These are phyloP conservation scores for Raja brachyura DNA, from an alignment of 2,113 vertebrate species.

Conservation along the genomic window DNA sequence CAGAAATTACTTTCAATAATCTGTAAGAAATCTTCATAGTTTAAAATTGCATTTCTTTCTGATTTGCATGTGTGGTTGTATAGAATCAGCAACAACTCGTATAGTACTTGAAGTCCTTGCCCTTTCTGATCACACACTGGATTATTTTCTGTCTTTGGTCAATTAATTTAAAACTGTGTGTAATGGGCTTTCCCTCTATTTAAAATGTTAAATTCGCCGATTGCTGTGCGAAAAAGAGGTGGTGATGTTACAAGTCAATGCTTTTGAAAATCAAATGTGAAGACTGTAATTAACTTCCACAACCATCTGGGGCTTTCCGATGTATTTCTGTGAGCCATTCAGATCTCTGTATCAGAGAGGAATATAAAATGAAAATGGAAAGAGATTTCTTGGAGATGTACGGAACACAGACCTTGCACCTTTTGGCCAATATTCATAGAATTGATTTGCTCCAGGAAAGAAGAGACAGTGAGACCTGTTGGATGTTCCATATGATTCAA, in stretches of 20 bases:
- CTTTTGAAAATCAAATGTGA: neutral
- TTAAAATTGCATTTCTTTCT: neutral
- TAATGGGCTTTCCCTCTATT: no score
- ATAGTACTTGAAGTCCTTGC: neutral
- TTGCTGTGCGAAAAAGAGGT: neutral
- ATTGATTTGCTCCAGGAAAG: neutral
- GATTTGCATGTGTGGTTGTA: neutral
- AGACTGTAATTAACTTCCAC: neutral
- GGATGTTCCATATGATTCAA: neutral
- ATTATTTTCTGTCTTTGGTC: neutral
- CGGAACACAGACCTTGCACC: neutral
- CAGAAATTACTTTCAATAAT: neutral
- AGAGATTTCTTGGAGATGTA: no score
- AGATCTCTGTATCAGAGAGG: neutral
- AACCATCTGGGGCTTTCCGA: neutral
- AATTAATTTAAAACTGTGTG: neutral
- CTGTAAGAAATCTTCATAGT: neutral
- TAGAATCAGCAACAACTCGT: neutral
- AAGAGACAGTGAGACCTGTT: neutral
- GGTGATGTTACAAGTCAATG: neutral
- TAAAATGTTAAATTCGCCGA: neutral
- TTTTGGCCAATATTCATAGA: neutral
- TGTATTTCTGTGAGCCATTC: neutral
- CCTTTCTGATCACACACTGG: neutral
- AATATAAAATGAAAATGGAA: neutral